Evolutionary conservation across 1,140 invertebrate genomes (phyloP).

Genomic region (Subanguina moxae): DNA sequence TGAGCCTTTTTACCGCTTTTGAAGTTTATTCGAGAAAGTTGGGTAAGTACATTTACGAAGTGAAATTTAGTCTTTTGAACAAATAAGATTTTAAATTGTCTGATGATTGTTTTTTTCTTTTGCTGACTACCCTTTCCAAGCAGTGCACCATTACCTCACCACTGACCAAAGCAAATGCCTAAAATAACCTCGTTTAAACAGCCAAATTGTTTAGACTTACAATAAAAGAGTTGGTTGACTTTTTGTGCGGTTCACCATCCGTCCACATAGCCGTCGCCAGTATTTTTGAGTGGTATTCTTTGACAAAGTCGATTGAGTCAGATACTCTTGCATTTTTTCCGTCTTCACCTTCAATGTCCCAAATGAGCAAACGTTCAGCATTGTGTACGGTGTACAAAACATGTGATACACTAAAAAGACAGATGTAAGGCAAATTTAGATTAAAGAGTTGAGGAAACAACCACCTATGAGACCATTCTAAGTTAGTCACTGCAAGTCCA

Average conservation of each 20-base stretch:
- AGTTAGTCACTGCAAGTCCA: not conserved
- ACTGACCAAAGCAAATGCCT: not conserved
- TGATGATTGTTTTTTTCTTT: too few species aligned
- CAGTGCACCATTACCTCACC: not conserved
- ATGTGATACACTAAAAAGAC: not conserved
- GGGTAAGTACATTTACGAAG: too few species aligned
- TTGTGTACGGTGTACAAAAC: not conserved
- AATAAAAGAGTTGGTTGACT: not conserved
- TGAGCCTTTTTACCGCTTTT: too few species aligned
- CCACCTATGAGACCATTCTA: not conserved
- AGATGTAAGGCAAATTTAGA: not conserved
- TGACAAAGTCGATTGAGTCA: not conserved
- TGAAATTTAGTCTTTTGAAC: too few species aligned
- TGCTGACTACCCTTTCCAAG: not conserved
- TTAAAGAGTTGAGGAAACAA: not conserved
- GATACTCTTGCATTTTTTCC: not conserved
- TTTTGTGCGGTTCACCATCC: not conserved
- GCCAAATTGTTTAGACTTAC: not conserved
- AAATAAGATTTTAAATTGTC: too few species aligned
- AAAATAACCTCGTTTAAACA: not conserved
- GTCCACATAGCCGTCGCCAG: not conserved
- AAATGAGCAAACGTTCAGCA: not conserved
- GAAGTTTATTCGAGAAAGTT: too few species aligned
- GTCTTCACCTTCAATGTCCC: not conserved
- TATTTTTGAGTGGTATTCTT: conserved; percentile 1